Evolutionary conservation across 1,140 invertebrate species (phyloP).

Genomic region (Orchesella cincta): DNA sequence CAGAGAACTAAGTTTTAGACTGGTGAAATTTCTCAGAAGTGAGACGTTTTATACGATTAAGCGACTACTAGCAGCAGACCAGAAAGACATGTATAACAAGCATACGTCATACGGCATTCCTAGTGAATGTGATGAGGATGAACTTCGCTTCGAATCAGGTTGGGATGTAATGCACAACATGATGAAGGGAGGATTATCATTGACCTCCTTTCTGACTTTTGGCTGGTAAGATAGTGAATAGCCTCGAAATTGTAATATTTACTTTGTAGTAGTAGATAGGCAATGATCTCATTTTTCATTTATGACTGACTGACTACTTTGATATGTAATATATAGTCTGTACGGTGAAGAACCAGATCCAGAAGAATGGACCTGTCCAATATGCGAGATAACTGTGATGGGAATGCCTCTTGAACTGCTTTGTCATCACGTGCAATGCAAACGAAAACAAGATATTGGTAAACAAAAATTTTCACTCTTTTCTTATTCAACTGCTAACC

Average conservation of each 20-base stretch:
- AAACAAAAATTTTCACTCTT: neutral
- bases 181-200: conserved; percentile 78
- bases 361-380: conserved; percentile 46
- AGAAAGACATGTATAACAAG: conserved; percentile 70
- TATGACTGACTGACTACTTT: conserved; percentile 44
- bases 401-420: conserved; percentile 38
- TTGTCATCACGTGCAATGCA: conserved; percentile 46
- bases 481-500: conserved; percentile 8
- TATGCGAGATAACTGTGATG: conserved; percentile 38
- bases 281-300: conserved; percentile 55
- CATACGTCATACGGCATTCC: conserved; percentile 14
- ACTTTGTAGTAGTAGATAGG: conserved; percentile 58
- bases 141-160: conserved; percentile 66
- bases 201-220: conserved; percentile 81
- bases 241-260: conserved; percentile 53
- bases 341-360: conserved; percentile 43
- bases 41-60: conserved; percentile 80
- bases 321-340: conserved; percentile 50
- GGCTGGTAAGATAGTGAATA: conserved; percentile 74
- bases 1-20: conserved; percentile 65
- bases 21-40: conserved; percentile 75
- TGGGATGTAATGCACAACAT: conserved; percentile 64
- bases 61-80: conserved; percentile 80
- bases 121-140: conserved; percentile 41
- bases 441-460: neutral